phyloP scores from a whole-genome alignment of 2,113 vertebrate genomes.

The Puffinus mauretanicus region DNA sequence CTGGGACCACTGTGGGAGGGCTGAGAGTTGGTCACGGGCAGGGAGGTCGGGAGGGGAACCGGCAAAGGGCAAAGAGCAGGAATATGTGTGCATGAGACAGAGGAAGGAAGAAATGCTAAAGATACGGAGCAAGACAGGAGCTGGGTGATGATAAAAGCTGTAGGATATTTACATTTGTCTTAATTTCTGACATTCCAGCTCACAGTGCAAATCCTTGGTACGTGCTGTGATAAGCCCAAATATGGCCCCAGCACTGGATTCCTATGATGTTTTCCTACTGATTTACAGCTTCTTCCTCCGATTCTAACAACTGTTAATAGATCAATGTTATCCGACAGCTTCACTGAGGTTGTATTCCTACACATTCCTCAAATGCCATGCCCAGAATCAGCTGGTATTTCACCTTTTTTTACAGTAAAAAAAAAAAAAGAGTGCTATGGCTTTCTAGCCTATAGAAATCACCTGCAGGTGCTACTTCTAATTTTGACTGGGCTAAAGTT shows the following conservation, averaged over 20 bases:
- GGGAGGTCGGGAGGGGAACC: background rate
- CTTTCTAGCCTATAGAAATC: background rate
- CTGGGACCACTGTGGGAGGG: background rate
- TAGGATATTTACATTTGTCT: background rate
- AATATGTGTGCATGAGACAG: accelerated
- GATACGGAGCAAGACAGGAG: background rate
- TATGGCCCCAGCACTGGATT: background rate
- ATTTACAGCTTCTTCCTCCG: background rate
- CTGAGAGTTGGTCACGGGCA: background rate
- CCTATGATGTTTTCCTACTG: background rate
- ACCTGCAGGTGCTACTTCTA: background rate
- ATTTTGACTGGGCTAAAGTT: background rate
- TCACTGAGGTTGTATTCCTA: background rate
- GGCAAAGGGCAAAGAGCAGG: background rate
- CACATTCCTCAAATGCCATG: background rate
- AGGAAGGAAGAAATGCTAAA: background rate
- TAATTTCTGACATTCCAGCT: background rate
- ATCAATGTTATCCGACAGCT: background rate
- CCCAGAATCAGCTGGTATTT: background rate
- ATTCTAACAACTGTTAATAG: background rate
- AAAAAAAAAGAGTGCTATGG: background rate
- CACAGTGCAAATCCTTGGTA: background rate
- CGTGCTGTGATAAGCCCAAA: background rate
- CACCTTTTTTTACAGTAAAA: background rate
- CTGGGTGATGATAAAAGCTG: background rate